These are phyloP conservation scores for Chlorospingus semifuscus DNA, from an alignment of 2,797 vertebrate species.

Conservation along the genomic window DNA sequence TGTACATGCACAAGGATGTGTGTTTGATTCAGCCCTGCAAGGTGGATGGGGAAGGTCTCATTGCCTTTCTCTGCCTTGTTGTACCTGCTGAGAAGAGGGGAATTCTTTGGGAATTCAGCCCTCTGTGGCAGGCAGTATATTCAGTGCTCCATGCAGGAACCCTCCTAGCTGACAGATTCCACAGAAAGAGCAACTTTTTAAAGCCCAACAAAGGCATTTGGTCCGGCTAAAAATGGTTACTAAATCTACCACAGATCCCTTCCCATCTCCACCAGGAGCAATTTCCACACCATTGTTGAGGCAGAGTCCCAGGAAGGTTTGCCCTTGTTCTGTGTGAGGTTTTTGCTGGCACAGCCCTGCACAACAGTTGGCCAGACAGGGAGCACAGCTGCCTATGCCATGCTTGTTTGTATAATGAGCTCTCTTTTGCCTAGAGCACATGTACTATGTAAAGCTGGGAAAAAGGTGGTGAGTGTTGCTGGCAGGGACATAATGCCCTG, in stretches of 20 bases:
- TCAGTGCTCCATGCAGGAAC: neutral
- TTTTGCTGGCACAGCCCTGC: neutral
- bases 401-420: constrained; percentile 1
- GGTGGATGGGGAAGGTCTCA: neutral
- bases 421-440: neutral
- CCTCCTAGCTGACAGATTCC: neutral
- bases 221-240: neutral
- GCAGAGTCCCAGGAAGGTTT: neutral
- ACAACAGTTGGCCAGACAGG: neutral
- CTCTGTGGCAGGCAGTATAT: rapidly evolving
- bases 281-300: neutral
- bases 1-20: neutral
- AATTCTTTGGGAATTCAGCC: neutral
- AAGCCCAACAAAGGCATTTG: neutral
- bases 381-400: neutral
- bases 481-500: neutral
- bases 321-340: neutral
- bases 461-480: constrained; percentile 33
- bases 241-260: neutral
- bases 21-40: neutral
- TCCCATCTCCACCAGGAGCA: neutral
- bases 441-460: neutral
- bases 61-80: neutral
- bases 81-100: neutral
- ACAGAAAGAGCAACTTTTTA: neutral